Evolutionary conservation across 2,113 vertebrate species (phyloP).

Genomic region (Oncorhynchus masou): DNA sequence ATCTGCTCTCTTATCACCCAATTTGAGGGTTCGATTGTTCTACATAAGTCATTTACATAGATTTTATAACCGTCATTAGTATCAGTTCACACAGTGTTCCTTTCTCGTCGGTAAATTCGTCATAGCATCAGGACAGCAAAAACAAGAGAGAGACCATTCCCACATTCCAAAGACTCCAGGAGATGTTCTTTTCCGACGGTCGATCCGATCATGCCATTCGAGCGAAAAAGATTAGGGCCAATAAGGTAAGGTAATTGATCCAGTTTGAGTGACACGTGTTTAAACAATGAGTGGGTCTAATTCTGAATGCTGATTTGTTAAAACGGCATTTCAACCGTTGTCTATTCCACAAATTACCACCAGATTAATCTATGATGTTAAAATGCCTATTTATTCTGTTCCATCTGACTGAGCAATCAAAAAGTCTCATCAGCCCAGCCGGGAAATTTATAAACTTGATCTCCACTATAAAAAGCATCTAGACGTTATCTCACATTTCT

Average conservation of each 20-base stretch:
- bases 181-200: constrained; percentile 50
- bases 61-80: constrained; percentile 3
- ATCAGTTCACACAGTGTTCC: constrained; percentile 3
- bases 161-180: constrained; percentile 47
- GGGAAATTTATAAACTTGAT: no score
- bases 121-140: constrained; percentile 22
- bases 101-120: constrained; percentile 19
- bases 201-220: constrained; percentile 26
- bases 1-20: background rate
- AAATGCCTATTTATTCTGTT: no score
- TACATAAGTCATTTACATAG: background rate
- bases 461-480: no score
- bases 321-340: no score
- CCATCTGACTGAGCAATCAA: no score
- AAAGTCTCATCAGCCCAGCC: no score
- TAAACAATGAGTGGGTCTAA: background rate
- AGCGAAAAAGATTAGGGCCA: constrained; percentile 22
- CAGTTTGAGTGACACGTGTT: background rate
- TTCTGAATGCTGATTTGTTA: no score
- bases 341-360: no score
- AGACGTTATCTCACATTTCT: no score
- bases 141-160: background rate
- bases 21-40: background rate
- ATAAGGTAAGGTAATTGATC: constrained; percentile 17
- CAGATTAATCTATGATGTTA: no score